These are phyloP conservation scores for Podilymbus podiceps DNA, from an alignment of 2,113 vertebrate genomes.

Conservation along the genomic window DNA sequence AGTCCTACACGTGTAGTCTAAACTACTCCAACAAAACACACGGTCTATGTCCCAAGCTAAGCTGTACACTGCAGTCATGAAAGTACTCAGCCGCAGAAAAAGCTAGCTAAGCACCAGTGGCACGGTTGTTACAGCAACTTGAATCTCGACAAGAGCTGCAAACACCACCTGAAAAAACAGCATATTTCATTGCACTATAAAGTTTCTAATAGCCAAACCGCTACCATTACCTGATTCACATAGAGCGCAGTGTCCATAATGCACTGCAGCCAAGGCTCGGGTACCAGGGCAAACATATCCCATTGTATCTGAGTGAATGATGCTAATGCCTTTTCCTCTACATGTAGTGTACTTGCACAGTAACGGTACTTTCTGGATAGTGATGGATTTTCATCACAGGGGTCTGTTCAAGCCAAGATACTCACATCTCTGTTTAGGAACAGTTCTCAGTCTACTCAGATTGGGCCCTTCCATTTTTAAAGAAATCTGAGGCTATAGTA, in stretches of 20 bases:
- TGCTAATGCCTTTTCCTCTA: background rate
- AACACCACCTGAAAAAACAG: background rate
- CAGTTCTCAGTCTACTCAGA: background rate
- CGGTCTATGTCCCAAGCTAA: background rate
- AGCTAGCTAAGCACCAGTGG: background rate
- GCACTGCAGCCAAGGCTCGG: background rate
- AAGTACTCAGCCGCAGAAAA: background rate
- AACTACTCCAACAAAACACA: background rate
- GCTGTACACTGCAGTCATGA: background rate
- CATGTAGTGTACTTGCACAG: accelerated
- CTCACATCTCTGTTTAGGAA: background rate
- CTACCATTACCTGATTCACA: background rate
- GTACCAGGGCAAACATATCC: background rate
- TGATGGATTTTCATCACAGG: background rate
- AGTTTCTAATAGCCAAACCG: background rate
- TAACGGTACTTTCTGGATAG: background rate
- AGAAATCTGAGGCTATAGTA: background rate
- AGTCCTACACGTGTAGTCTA: background rate
- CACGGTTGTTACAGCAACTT: background rate
- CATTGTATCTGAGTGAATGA: background rate
- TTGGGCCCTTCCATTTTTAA: background rate
- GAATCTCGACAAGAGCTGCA: background rate
- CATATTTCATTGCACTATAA: background rate
- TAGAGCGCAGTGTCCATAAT: background rate
- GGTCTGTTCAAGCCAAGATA: background rate